Evolutionary conservation across 2,888 invertebrate species (phyloP), one percentile per base, ranked within the genome.

Genomic region (Habrosyne pyritoides): DNA sequence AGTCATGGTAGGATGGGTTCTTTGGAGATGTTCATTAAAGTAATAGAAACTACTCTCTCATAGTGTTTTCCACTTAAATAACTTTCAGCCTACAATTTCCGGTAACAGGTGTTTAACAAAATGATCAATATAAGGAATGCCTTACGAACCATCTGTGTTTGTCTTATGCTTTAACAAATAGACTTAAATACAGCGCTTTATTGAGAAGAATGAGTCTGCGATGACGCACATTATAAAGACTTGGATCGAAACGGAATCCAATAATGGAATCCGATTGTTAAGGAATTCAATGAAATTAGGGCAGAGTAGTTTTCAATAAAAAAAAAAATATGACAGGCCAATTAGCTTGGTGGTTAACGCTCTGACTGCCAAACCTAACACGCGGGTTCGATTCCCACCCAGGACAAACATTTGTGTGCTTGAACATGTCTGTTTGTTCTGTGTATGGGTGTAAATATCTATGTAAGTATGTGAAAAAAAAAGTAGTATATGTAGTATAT

Each of bases 121-220:
- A 14, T 49, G 21, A 14, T 18, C 3, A 50, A 18, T 42, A 42
- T 7, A 50, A 50, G 50, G 18, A 50, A 50, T 50, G 28, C 18
- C 50, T 14, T 12, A 28, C 10, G 21, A 28, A 49, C 26, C 50
- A 50, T 30, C 50, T 50, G 50, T 50, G 30, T 28, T 50, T 21
- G 28, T 50, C 42, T 50, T 14, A 2, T 18, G 14, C 24, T 49
- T 49, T 49, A 26, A 10, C 49, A 49, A 47, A 26, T 26, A 30
- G n/a, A 36, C 36, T 14, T 48, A 14, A 48, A 26, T 49, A n/a
- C 24, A 14, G 2, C 14, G 8, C 14, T 28, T 30, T 50, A 50
- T 50, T 50, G 30, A 50, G 28, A 28, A 28, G 10, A 50, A 18
- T 28, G 50, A 28, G 28, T 50, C 14, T 28, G 28, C 28, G 21